Evolutionary conservation across 2,888 invertebrate genomes (phyloP), one percentile per base, ranked within the genome.

Genomic region (Rhamphomyia laevipes): DNA sequence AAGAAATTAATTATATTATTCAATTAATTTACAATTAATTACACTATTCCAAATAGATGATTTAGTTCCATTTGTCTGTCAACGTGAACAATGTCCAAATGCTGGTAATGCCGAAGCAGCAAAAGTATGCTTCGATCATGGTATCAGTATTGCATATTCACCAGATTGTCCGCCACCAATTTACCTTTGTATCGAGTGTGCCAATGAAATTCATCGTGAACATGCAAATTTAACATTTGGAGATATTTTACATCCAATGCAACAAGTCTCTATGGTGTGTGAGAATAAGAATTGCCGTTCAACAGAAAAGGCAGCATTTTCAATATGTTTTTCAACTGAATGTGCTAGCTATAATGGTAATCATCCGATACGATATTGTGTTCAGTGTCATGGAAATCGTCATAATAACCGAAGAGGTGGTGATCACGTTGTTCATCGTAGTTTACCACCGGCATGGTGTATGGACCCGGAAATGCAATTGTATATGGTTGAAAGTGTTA

Each of bases 241-340:
- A 62, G 91, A 91, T 62, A 86, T 90, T 53, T 71, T 91, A 40
- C 88, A 93, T 65, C 94, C 94, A 0, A 91, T 95, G 78, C 90
- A 91, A 63, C 90, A 92, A 72, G 90, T 93, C 10, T 91, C 94
- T 0, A 87, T 92, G 78, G 82, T 89, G 48, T 96, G 96, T 68
- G 95, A 96, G 71, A 95, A 95, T 67, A 95, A 95, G 87, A 96
- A 93, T 65, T 97, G 97, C 65, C 82, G 91, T 44, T 87, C 93
- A 0, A 76, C 80, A 1, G 91, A 94, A 59, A 95, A 94, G 68
- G 82, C 88, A 3, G 95, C 96, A 0, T 84, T 92, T 53, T 90
- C 92, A 11, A 93, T 96, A 45, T 99, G 99, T 66, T 97, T 97
- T 70, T 91, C 93, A 1, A 87, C 86, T 43, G 97, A 97, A 68